These are phyloP conservation scores for Himalopsyche kuldschensis DNA, from an alignment of 2,888 invertebrate species.

Conservation along the genomic window DNA sequence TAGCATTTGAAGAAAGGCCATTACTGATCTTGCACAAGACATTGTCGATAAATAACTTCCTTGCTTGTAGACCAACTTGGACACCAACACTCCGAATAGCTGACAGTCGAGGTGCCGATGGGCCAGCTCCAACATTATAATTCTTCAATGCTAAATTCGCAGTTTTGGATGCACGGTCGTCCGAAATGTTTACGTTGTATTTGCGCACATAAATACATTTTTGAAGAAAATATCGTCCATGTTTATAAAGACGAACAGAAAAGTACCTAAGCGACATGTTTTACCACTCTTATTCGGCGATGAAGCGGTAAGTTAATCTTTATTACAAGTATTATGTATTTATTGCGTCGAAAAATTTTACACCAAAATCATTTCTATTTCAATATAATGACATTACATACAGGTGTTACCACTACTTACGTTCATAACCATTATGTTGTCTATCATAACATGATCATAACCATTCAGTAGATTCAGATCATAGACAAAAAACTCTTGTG, in stretches of 20 bases:
- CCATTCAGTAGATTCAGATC: no score
- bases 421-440: no score
- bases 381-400: not conserved
- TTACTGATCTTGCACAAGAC: conserved; percentile 70
- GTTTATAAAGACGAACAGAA: conserved; percentile 59
- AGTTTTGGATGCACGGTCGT: conserved; percentile 4
- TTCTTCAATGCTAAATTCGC: not conserved
- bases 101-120: conserved; percentile 39
- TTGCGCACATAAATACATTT: conserved; percentile 51
- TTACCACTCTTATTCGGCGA: conserved; percentile 39
- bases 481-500: no score
- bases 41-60: conserved; percentile 69
- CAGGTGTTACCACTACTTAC: not conserved
- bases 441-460: no score
- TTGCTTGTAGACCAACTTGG: conserved; percentile 64
- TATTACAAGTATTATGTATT: not conserved
- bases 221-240: conserved; percentile 59
- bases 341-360: not conserved
- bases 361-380: not conserved
- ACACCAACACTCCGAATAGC: conserved; percentile 51
- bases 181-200: conserved; percentile 51
- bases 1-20: conserved; percentile 64
- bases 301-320: not conserved
- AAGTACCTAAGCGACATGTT: conserved; percentile 61
- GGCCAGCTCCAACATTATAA: conserved; percentile 17